A percentile compares a stretch with the other conserved stretches of the same genome.
phyloP scores from a whole-genome alignment of 2,113 vertebrate species.

The Sapayoa aenigma region DNA sequence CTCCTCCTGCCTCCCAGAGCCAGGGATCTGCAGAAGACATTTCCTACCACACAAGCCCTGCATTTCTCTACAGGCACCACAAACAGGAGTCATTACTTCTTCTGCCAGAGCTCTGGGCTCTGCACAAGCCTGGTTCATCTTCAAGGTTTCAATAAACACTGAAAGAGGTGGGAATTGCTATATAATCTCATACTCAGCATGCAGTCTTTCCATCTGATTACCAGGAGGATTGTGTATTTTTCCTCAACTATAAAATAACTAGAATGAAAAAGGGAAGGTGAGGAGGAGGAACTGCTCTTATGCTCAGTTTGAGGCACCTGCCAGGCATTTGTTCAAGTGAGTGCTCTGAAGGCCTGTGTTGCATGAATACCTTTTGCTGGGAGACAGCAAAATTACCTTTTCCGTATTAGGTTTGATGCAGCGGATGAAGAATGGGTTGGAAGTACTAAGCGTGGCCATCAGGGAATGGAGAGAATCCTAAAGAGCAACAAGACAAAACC shows the following conservation, averaged over 20 bases:
- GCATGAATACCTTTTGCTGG: neutral
- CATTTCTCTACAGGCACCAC: neutral
- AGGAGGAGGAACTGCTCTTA: neutral
- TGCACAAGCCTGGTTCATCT: neutral
- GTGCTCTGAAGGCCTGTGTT: neutral
- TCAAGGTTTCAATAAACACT: neutral
- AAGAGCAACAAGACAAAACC: slow-evolving; percentile 20
- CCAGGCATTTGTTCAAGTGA: neutral
- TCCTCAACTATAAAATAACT: neutral
- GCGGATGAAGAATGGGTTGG: slow-evolving; percentile 92
- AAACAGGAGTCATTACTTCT: neutral
- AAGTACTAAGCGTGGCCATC: slow-evolving; percentile 88
- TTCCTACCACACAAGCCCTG: neutral
- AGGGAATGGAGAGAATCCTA: slow-evolving; percentile 91
- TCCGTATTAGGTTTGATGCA: slow-evolving; percentile 93
- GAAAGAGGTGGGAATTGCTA: neutral
- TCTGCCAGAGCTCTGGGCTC: neutral
- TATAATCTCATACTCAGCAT: neutral
- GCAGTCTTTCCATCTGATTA: neutral
- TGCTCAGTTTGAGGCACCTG: neutral
- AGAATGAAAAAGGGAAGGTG: neutral
- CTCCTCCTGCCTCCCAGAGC: neutral
- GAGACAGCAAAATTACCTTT: slow-evolving; percentile 78
- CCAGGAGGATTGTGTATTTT: neutral
- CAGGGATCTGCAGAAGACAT: neutral